Conservation (phyloP, 2,888 invertebrate species). For the Drosophila leonis region DNA sequence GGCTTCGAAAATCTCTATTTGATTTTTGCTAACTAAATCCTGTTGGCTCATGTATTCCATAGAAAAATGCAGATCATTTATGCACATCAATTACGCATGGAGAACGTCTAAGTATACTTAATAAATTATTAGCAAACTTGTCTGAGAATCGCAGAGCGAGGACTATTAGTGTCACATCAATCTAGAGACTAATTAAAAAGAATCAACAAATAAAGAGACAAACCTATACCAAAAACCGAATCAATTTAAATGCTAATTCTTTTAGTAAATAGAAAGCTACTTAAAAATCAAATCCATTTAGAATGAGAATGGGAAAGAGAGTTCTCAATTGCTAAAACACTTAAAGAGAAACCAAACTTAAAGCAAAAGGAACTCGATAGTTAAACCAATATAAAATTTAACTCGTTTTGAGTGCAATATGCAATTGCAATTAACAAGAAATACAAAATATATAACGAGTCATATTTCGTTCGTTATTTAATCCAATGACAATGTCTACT, state of each 20-base stretch:
- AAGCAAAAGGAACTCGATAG: not conserved
- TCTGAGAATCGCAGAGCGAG: not conserved
- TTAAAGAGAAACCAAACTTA: not conserved
- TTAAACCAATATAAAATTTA: not conserved
- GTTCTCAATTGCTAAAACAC: not conserved
- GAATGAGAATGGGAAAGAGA: not conserved
- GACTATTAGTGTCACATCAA: not conserved
- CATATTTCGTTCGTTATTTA: not conserved
- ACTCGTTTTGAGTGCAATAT: not conserved
- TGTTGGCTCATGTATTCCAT: not conserved
- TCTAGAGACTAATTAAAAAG: not conserved
- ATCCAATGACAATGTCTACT: conserved; percentile 11
- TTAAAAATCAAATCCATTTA: not conserved
- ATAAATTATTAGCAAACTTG: conserved; percentile 2
- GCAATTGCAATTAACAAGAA: not conserved
- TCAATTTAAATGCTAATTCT: conserved; percentile 3
- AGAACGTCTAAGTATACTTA: not conserved
- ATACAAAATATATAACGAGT: not conserved
- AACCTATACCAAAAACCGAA: no score
- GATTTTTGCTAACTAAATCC: not conserved
- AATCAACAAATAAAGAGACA: not conserved
- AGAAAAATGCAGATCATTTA: not conserved
- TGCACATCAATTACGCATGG: not conserved
- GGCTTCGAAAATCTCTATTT: not conserved
- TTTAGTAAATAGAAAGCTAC: not conserved